Conservation (phyloP, 2,797 vertebrate species). For the Acanthurus tractus region DNA sequence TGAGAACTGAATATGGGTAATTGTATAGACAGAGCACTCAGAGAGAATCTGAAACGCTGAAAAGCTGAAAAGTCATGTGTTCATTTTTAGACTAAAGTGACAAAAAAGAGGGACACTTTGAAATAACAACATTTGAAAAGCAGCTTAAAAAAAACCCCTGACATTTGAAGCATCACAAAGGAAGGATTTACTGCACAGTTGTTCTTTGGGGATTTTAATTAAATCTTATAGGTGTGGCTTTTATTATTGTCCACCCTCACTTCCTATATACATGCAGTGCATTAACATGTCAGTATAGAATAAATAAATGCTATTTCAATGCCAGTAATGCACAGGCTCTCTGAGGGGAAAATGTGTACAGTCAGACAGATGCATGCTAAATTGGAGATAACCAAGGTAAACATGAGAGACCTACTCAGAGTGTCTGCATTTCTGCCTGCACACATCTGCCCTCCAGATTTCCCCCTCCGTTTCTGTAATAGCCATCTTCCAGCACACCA, state of each 20-base stretch:
- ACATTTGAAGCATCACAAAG: conserved; percentile 41
- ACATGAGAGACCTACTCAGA: conserved; percentile 65
- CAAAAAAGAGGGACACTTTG: conserved; percentile 33
- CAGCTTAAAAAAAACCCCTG: conserved; percentile 37
- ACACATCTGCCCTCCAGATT: conserved; percentile 77
- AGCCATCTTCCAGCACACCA: conserved; percentile 69
- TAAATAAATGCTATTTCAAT: conserved; percentile 62
- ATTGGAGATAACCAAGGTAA: conserved; percentile 75
- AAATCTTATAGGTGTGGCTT: conserved; percentile 43
- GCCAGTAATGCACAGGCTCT: conserved; percentile 40
- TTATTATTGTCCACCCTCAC: conserved; percentile 39
- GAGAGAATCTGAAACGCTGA: conserved; percentile 56
- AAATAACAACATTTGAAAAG: conserved; percentile 33
- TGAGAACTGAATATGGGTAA: conserved; percentile 78
- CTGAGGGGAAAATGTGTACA: conserved; percentile 50
- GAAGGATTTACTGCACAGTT: conserved; percentile 53
- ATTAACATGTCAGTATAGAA: conserved; percentile 43
- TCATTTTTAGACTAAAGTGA: conserved; percentile 56
- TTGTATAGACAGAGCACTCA: conserved; percentile 74
- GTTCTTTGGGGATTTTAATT: conserved; percentile 40
- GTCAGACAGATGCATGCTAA: conserved; percentile 65
- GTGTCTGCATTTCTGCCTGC: conserved; percentile 56
- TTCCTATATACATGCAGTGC: conserved; percentile 6
- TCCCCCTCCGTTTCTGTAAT: conserved; percentile 68
- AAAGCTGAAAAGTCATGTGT: conserved; percentile 55